Evolutionary conservation across 2,797 vertebrate genomes (phyloP).

Genomic region (Tympanoctomys barrerae): DNA sequence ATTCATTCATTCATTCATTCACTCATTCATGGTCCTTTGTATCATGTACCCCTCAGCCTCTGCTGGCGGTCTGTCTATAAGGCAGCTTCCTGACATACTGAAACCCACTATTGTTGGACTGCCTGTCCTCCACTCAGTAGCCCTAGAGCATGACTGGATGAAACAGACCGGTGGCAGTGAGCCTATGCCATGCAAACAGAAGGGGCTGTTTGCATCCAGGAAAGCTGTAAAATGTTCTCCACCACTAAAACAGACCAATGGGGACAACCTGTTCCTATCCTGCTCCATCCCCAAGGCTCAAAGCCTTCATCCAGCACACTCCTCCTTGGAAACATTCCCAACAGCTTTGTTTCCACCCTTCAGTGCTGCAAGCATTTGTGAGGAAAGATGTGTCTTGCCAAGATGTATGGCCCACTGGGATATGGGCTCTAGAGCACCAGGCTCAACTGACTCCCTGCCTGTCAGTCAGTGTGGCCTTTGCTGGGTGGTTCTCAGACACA

Average conservation of each 20-base stretch:
- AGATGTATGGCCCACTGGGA: accelerated
- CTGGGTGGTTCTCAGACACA: not conserved
- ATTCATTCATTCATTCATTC: not conserved
- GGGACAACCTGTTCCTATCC: not conserved
- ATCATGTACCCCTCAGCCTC: not conserved
- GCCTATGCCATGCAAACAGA: not conserved
- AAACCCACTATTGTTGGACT: not conserved
- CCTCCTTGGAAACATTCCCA: not conserved
- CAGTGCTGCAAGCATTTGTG: not conserved
- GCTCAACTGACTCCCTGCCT: not conserved
- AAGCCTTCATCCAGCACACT: accelerated
- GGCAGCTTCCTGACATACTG: not conserved
- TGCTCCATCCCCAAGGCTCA: not conserved
- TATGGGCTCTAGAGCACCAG: not conserved
- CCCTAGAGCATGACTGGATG: accelerated
- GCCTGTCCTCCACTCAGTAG: not conserved
- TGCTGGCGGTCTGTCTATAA: too few species aligned
- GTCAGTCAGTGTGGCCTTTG: not conserved
- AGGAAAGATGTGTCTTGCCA: accelerated
- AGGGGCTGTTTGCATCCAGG: not conserved
- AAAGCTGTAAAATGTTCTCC: not conserved
- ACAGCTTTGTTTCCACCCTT: not conserved
- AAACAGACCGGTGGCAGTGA: not conserved
- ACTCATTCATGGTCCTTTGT: not conserved
- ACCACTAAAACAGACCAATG: accelerated